Evolutionary conservation across 2,113 vertebrate genomes (phyloP).

Genomic region (Rana temporaria): DNA sequence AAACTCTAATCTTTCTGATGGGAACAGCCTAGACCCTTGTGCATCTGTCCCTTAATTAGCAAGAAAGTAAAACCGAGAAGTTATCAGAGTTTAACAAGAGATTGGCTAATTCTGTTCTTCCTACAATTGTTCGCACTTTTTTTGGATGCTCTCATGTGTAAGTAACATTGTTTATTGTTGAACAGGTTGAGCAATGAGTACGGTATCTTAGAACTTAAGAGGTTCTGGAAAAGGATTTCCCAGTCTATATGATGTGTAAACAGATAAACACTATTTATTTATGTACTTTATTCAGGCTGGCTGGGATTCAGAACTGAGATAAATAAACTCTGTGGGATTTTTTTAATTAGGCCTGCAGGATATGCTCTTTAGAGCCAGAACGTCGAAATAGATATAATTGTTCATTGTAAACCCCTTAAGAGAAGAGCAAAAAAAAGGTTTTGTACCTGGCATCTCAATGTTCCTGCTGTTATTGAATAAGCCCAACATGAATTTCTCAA

Average conservation of each 20-base stretch:
- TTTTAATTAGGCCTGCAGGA: constrained; percentile 55
- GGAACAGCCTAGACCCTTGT: neutral
- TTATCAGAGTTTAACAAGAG: no score
- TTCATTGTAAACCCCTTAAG: constrained; percentile 31
- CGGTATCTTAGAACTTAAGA: neutral
- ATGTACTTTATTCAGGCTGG: constrained; percentile 31
- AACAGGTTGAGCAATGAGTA: neutral
- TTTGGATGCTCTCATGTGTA: constrained; percentile 6
- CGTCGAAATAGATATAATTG: constrained; percentile 47
- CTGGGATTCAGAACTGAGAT: constrained; percentile 36
- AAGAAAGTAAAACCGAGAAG: neutral
- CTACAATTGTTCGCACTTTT: neutral
- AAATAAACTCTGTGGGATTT: constrained; percentile 51
- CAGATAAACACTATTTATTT: constrained; percentile 39
- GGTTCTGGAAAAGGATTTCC: constrained; percentile 23
- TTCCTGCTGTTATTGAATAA: neutral
- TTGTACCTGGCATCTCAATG: constrained; percentile 52
- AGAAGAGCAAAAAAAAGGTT: constrained; percentile 12
- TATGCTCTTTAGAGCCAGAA: constrained; percentile 43
- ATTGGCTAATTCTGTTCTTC: neutral
- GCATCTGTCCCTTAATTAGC: neutral
- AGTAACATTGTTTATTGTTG: neutral
- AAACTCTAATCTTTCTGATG: neutral
- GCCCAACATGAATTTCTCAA: constrained; percentile 3
- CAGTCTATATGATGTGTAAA: constrained; percentile 37